phyloP scores from a whole-genome alignment of 2,113 vertebrate genomes.

The Laterallus jamaicensis region DNA sequence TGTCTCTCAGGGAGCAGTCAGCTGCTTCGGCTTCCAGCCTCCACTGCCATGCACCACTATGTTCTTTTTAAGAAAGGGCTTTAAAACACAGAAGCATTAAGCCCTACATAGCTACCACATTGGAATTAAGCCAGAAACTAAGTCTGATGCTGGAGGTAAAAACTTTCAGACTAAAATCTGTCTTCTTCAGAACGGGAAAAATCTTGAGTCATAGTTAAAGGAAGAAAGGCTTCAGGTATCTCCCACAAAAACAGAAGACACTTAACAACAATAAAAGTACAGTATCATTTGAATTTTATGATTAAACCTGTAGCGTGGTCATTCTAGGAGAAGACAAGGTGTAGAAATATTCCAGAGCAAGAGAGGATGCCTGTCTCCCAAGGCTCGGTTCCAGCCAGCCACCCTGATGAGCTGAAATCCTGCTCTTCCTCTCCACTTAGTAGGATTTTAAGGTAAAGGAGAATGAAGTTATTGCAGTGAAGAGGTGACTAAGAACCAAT shows the following conservation, averaged over 20 bases:
- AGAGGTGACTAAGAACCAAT: not conserved
- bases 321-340: not conserved
- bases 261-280: not conserved
- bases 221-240: not conserved
- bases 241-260: not conserved
- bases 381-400: not conserved
- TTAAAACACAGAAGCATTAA: not conserved
- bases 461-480: not conserved
- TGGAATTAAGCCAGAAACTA: not conserved
- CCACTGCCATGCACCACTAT: not conserved
- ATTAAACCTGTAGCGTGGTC: not conserved
- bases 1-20: not conserved
- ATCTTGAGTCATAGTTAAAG: not conserved
- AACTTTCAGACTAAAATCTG: not conserved
- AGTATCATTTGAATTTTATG: too few relatives aligned
- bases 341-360: not conserved
- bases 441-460: not conserved
- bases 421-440: not conserved
- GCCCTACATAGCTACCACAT: fast-evolving
- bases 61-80: not conserved
- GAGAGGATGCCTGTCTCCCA: not conserved
- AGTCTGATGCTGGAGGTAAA: not conserved
- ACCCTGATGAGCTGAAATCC: not conserved
- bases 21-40: not conserved
- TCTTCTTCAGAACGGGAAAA: not conserved